Evolutionary conservation across 2,797 vertebrate species (phyloP), one percentile per base, ranked within the genome.

Genomic region (Acanthurus tractus): DNA sequence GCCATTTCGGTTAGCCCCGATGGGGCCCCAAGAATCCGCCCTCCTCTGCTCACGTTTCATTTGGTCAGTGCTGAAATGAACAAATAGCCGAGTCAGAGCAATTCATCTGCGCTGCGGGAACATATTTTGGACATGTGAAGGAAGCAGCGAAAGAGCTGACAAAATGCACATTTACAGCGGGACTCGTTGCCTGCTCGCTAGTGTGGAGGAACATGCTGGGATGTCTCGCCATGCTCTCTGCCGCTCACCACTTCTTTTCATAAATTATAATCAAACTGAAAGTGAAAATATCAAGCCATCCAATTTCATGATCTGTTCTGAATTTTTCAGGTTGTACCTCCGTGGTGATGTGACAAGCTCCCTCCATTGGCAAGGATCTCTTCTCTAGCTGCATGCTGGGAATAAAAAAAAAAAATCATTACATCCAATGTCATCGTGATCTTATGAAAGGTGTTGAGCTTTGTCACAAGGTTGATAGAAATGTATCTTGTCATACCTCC

Each of bases 331-430:
- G 20, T 36, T 64, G 61, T 97, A 99, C 98, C 98, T 98, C 98
- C 98, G 20, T 99, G 98, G 75, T 99, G 98, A 95, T 99, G 98
- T 67, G 98, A 99, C 87, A 99, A 94, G 84, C 98, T 99, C 86
- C 98, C 98, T 92, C 98, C 98, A 64, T 99, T 99, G 88, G 97
- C 97, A 83, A 99, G 97, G 86, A 99, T 99, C 95, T 99, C 98
- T 70, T 99, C 97, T 94, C 98, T 95, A 87, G 98, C 98, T 89
- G 97, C 96, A 88, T 94, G 96, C 98, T 99, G 90, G 56, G 70
- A 46, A 64, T 45, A 11, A 46, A 68, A 49, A 65, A 49, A 15
- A 50, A 62, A 72, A 0, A 57, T 52, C 42, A 66, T 66, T 10
- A 45, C 10, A 66, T 62, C 55, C 57, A 46, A 54, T 44, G n/a